Conservation (phyloP, 1,140 invertebrate genomes). For the Chrysopa pallens region DNA sequence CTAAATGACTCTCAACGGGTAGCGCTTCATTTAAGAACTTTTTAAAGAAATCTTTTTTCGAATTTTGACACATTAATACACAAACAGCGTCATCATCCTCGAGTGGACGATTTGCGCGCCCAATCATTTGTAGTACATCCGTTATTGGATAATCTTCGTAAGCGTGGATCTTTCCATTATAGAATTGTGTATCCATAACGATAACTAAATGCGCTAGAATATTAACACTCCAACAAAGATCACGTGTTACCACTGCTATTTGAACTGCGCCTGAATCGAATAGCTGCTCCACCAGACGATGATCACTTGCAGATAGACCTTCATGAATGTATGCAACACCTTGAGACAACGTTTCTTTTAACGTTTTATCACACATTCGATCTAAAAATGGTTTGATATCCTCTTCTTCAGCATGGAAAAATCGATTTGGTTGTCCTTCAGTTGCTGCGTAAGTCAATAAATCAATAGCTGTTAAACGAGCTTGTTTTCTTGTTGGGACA, state of each 20-base stretch:
- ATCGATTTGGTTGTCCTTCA: constrained; percentile 65
- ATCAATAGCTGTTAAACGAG: constrained; percentile 86
- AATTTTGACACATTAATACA: constrained; percentile 90
- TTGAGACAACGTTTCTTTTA: constrained; percentile 72
- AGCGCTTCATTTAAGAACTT: constrained; percentile 96
- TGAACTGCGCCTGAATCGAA: constrained; percentile 90
- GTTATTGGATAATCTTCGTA: constrained; percentile 98
- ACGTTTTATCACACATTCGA: constrained; percentile 70
- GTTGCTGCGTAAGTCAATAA: constrained; percentile 83
- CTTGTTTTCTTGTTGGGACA: constrained; percentile 87
- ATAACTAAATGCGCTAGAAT: constrained; percentile 83
- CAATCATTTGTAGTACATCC: constrained; percentile 96
- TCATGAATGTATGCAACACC: constrained; percentile 97
- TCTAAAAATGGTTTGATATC: constrained; percentile 78
- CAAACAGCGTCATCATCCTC: constrained; percentile 91
- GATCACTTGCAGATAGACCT: constrained; percentile 68
- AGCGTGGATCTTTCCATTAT: constrained; percentile 83
- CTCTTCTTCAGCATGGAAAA: constrained; percentile 75
- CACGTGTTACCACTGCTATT: constrained; percentile 76
- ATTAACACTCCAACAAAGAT: constrained; percentile 81
- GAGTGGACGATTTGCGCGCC: constrained; percentile 72
- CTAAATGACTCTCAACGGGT: constrained; percentile 93
- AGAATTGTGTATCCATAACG: constrained; percentile 94
- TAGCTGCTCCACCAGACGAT: constrained; percentile 78
- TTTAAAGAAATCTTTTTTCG: constrained; percentile 98